These are phyloP conservation scores for Neocloeon triangulifer DNA, from an alignment of 1,140 invertebrate species.

Conservation along the genomic window DNA sequence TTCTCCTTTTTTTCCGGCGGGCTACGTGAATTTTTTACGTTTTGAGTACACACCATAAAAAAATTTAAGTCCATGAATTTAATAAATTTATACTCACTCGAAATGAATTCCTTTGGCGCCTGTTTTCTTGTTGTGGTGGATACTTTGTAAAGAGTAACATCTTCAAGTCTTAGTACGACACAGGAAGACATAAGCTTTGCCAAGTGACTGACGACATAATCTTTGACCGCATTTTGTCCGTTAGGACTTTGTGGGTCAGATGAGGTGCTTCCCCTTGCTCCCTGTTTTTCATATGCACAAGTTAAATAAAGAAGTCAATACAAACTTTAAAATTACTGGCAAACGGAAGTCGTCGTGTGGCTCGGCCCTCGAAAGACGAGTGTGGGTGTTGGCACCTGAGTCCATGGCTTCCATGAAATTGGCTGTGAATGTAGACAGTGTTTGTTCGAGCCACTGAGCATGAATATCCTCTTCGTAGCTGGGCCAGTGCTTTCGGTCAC, in stretches of 20 bases:
- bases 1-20: too few species aligned
- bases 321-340: too few species aligned
- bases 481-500: conserved; percentile 71
- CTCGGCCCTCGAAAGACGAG: too few species aligned
- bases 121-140: conserved; percentile 46
- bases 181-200: conserved; percentile 82
- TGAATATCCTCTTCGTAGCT: conserved; percentile 31
- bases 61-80: conserved; percentile 1
- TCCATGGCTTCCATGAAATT: conserved; percentile 11
- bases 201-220: conserved; percentile 42
- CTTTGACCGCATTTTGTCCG: conserved; percentile 34
- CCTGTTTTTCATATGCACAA: too few species aligned
- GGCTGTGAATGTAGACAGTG: conserved; percentile 38
- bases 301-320: too few species aligned
- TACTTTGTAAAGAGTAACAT: conserved; percentile 68
- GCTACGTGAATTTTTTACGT: too few species aligned
- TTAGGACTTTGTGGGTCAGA: too few species aligned
- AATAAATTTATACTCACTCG: conserved; percentile 30
- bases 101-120: conserved; percentile 52
- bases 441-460: conserved; percentile 48
- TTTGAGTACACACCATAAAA: conserved; percentile 5
- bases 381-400: too few species aligned
- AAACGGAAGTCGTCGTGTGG: too few species aligned
- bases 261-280: too few species aligned
- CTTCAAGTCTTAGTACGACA: conserved; percentile 67